Evolutionary conservation across 2,888 invertebrate genomes (phyloP).

Genomic region (Malachius bipustulatus): DNA sequence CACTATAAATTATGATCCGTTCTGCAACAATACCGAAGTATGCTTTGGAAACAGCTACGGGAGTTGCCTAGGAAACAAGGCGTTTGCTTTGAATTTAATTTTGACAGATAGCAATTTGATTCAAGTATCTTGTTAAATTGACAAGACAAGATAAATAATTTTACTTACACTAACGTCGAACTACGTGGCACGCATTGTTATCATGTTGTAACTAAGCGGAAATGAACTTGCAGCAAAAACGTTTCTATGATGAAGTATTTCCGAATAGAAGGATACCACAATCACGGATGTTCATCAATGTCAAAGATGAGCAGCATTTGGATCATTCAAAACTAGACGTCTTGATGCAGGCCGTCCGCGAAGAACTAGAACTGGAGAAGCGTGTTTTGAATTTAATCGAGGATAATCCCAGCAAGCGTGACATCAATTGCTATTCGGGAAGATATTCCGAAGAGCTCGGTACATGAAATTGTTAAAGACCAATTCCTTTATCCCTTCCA

Average conservation of each 20-base stretch:
- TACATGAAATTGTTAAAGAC: neutral
- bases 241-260: neutral
- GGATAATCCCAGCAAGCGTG: neutral
- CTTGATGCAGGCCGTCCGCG: conserved; percentile 1
- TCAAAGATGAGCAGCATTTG: neutral
- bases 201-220: no score
- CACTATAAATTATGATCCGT: no score
- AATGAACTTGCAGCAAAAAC: no score
- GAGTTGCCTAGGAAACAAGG: no score
- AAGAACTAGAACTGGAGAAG: neutral
- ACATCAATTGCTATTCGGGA: neutral
- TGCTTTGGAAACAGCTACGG: no score
- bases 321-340: neutral
- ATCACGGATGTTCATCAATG: neutral
- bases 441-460: conserved; percentile 3
- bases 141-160: no score
- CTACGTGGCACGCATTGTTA: no score
- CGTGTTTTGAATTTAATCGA: neutral
- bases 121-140: no score
- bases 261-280: conserved; percentile 2
- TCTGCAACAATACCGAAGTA: no score
- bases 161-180: no score
- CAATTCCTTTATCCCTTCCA: conserved; percentile 1
- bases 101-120: no score
- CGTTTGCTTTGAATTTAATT: no score